A percentile compares a stretch with the other conserved stretches of the same genome.
These are phyloP conservation scores for Nephrocerus scutellatus DNA, from an alignment of 2,888 invertebrate species.

Conservation along the genomic window DNA sequence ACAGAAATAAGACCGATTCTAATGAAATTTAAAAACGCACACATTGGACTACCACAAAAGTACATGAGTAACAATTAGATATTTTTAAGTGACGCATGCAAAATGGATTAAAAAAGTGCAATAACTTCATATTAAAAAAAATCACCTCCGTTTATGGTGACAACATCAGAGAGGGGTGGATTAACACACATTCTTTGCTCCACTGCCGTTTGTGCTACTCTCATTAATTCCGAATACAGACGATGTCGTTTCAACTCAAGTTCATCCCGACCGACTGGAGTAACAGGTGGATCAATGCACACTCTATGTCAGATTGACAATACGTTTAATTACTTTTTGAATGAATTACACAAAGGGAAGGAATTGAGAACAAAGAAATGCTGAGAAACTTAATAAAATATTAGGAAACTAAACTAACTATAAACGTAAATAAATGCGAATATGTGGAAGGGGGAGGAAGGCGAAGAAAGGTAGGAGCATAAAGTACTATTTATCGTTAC, in stretches of 20 bases:
- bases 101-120: no score
- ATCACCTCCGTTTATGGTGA: constrained; percentile 55
- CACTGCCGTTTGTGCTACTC: constrained; percentile 63
- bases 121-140: no score
- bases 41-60: no score
- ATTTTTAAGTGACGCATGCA: no score
- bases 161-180: constrained; percentile 58
- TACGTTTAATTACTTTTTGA: constrained; percentile 9
- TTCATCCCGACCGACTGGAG: constrained; percentile 72
- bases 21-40: no score
- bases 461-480: not conserved
- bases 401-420: not conserved
- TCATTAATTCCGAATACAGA: constrained; percentile 70
- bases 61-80: no score
- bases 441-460: no score
- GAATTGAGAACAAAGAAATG: not conserved
- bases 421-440: no score
- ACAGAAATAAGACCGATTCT: no score
- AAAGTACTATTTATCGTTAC: no score
- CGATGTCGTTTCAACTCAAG: constrained; percentile 68
- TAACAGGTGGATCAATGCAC: constrained; percentile 56
- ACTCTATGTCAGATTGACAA: constrained; percentile 28
- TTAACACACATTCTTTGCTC: constrained; percentile 72
- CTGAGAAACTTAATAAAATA: constrained; percentile 3
- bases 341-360: constrained; percentile 14